phyloP scores from a whole-genome alignment of 1,140 invertebrate genomes.

The Trichonephila clavipes region DNA sequence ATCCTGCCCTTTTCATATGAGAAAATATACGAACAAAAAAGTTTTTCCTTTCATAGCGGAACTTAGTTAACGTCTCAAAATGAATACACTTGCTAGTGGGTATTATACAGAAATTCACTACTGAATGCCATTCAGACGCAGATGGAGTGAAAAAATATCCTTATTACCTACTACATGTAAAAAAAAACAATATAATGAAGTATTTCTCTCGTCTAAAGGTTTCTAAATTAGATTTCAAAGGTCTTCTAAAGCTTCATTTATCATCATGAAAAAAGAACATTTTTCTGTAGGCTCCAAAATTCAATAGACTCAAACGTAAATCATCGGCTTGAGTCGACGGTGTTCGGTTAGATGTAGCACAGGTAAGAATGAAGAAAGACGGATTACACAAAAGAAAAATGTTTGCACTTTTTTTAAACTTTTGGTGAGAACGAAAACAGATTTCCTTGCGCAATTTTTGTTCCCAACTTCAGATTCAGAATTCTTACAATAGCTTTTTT shows the following conservation, averaged over 20 bases:
- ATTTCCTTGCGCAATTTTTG: not conserved
- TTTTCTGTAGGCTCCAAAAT: not conserved
- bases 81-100: no score
- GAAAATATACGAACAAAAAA: no score
- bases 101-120: no score
- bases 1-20: no score
- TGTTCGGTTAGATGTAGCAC: not conserved
- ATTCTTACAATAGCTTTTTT: no score
- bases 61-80: no score
- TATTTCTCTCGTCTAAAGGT: not conserved
- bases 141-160: no score
- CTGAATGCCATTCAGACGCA: no score
- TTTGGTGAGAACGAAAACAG: constrained; percentile 8
- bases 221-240: not conserved
- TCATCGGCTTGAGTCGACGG: not conserved
- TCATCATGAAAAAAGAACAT: not conserved
- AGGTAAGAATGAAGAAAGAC: not conserved
- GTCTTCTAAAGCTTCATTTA: not conserved
- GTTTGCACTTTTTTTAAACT: not conserved
- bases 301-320: not conserved
- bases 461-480: not conserved
- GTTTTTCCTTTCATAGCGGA: no score
- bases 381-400: not conserved
- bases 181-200: not conserved
- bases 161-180: no score